Conservation (phyloP, 35 echinoderm and acorn worm genomes). For the Diadema setosum region DNA sequence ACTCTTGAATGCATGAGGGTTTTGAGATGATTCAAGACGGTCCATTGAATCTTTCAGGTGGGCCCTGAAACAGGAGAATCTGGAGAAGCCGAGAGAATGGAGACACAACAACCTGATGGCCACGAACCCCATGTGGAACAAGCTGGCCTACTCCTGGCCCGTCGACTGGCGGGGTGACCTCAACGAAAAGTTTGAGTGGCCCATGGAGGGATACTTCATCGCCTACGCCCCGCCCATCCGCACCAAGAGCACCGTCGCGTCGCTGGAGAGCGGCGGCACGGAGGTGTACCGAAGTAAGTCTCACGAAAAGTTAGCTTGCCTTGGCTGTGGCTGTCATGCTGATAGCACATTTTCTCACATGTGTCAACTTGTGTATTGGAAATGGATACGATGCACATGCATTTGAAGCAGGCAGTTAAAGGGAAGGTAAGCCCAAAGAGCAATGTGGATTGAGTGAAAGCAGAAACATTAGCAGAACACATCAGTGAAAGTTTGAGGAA, state of each 20-base stretch:
- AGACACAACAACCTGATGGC: conserved; percentile 78
- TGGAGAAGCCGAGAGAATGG: conserved; percentile 88
- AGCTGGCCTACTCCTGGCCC: conserved; percentile 96
- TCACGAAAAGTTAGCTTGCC: no score
- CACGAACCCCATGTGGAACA: conserved; percentile 91
- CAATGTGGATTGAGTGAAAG: no score
- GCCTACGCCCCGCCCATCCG: conserved; percentile 91
- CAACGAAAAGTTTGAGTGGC: conserved; percentile 99
- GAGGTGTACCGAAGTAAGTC: neutral
- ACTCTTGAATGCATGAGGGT: no score
- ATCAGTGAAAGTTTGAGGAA: no score
- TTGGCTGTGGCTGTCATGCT: no score
- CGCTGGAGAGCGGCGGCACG: neutral
- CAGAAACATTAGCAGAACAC: no score
- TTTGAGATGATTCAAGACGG: no score
- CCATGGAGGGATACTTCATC: conserved; percentile 98
- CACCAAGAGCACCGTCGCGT: neutral
- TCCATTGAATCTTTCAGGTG: conserved; percentile 52
- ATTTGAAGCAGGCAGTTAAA: no score
- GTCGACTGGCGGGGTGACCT: conserved; percentile 67
- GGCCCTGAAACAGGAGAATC: conserved; percentile 92
- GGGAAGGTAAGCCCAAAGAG: no score
- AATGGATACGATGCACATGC: no score
- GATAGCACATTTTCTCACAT: no score
- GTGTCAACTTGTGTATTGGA: no score